A percentile compares a stretch with the other conserved stretches of the same genome.
These are phyloP conservation scores for Ammodytes dubius DNA, from an alignment of 2,113 vertebrate genomes.

Conservation along the genomic window DNA sequence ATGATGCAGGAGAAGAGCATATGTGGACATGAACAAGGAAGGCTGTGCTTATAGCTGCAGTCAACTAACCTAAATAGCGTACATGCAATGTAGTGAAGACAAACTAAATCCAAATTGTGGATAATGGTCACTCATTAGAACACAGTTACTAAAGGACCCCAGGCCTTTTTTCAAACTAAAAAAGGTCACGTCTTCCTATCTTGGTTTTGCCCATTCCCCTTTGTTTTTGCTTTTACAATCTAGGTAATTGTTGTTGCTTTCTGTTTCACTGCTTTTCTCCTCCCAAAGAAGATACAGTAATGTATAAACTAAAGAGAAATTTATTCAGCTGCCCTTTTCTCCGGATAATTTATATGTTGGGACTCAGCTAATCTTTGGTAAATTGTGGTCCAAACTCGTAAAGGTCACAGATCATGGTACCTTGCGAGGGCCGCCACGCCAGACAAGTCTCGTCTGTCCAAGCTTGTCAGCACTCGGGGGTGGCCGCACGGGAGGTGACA, in stretches of 20 bases:
- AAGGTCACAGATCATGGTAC: slow-evolving; percentile 75
- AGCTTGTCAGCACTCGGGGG: slow-evolving; percentile 77
- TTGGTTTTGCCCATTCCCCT: background rate
- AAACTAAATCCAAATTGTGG: background rate
- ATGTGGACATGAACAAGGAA: background rate
- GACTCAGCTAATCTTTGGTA: slow-evolving; percentile 72
- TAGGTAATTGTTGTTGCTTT: slow-evolving; percentile 55
- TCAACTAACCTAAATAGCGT: background rate
- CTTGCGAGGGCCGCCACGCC: slow-evolving; percentile 59
- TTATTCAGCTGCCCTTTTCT: slow-evolving; percentile 80
- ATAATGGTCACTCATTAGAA: slow-evolving; percentile 4
- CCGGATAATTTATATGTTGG: slow-evolving; percentile 77
- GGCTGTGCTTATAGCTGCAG: background rate
- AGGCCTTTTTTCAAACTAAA: slow-evolving; percentile 50
- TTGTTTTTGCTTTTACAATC: slow-evolving; percentile 46
- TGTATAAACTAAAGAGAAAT: slow-evolving; percentile 70
- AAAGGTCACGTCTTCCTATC: slow-evolving; percentile 53
- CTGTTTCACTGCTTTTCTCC: slow-evolving; percentile 41
- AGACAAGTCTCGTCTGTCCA: slow-evolving; percentile 72
- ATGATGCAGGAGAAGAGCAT: background rate
- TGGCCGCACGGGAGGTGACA: slow-evolving; percentile 78
- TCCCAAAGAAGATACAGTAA: slow-evolving; percentile 43
- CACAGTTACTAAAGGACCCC: slow-evolving; percentile 21
- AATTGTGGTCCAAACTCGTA: slow-evolving; percentile 75
- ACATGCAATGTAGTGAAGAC: background rate